These are phyloP conservation scores for Dicrostonyx torquatus DNA, from an alignment of 2,797 vertebrate genomes.

Conservation along the genomic window DNA sequence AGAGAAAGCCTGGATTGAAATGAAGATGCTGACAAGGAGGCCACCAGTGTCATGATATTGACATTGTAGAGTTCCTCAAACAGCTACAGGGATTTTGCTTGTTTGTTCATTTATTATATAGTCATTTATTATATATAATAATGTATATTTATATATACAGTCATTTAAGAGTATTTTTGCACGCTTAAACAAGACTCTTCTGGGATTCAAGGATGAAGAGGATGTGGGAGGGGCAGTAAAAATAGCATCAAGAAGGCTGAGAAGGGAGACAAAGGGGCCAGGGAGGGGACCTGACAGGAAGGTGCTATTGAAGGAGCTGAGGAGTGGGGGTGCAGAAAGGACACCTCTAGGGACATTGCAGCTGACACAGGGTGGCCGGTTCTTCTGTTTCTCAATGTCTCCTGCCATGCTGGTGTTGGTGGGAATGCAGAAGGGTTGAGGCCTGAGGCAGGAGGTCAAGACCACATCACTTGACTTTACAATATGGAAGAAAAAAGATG, in stretches of 20 bases:
- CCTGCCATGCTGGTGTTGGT: neutral
- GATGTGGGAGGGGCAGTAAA: neutral
- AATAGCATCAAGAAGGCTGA: neutral
- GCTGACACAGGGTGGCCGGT: neutral
- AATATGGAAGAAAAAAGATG: neutral
- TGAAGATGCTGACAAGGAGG: slow-evolving; percentile 64
- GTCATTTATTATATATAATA: neutral
- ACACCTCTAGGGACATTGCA: neutral
- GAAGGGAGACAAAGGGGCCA: neutral
- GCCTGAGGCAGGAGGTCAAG: neutral
- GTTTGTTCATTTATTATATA: neutral
- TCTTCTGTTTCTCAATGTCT: no score
- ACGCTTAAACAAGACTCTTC: neutral
- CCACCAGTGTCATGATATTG: neutral
- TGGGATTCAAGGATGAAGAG: neutral
- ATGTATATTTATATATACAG: neutral
- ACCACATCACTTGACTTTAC: neutral
- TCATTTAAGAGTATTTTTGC: neutral
- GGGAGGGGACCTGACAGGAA: neutral
- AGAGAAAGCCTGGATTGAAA: slow-evolving; percentile 58
- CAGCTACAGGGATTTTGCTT: neutral
- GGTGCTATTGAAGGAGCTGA: no score
- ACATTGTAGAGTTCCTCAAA: rapidly evolving
- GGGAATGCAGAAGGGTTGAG: neutral
- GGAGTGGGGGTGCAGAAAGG: neutral